phyloP scores from a whole-genome alignment of 1,140 invertebrate species.

The Drosophila hydei region DNA sequence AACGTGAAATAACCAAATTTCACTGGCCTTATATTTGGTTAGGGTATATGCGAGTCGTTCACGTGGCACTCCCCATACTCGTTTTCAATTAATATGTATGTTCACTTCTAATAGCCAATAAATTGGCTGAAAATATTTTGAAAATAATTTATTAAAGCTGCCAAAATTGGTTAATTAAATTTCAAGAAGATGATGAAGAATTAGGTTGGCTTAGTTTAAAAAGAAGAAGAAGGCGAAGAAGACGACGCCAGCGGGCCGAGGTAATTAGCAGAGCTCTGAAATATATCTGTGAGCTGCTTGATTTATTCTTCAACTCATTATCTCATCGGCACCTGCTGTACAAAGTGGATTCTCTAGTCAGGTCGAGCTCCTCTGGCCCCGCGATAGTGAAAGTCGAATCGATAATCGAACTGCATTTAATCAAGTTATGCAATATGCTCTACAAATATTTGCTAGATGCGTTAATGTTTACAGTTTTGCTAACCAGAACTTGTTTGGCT shows the following conservation, averaged over 20 bases:
- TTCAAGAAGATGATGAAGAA: conserved; percentile 21
- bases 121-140: conserved; percentile 32
- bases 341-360: not conserved
- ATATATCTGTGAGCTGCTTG: not conserved
- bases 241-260: not conserved
- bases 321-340: not conserved
- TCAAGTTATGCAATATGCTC: not conserved
- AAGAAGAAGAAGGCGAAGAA: not conserved
- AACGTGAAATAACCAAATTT: too few relatives aligned
- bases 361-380: too few relatives aligned
- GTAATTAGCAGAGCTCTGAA: conserved; percentile 4
- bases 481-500: too few relatives aligned
- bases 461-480: too few relatives aligned
- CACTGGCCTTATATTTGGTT: too few relatives aligned
- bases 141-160: conserved; percentile 21
- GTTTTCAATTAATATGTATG: conserved; percentile 1
- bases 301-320: conserved; percentile 1
- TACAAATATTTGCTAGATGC: too few relatives aligned
- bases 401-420: not conserved
- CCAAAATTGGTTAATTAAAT: conserved; percentile 31
- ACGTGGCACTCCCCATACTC: not conserved
- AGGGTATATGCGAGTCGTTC: not conserved
- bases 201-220: conserved; percentile 11
- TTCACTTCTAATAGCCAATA: conserved; percentile 21
- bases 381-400: conserved; percentile 2